Percentiles rank a stretch among this genome's conserved stretches.
phyloP scores from a whole-genome alignment of 2,797 vertebrate species.

The Chromobotia macracanthus region DNA sequence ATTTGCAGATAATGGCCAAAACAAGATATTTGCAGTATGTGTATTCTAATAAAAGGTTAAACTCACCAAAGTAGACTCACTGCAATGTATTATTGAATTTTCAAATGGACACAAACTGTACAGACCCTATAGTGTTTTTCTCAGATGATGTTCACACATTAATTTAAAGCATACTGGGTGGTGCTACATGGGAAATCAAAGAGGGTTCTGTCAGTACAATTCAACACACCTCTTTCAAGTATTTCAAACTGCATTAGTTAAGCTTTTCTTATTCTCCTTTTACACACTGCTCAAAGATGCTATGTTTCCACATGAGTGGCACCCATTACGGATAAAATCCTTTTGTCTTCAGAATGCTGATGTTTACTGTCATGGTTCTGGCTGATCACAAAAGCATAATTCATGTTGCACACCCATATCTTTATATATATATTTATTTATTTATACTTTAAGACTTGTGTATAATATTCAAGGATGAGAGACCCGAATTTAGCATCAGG shows the following conservation, averaged over 20 bases:
- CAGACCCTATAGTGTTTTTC: neutral
- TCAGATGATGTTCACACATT: constrained; percentile 5
- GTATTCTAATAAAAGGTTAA: neutral
- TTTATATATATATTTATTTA: no score
- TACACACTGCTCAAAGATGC: constrained; percentile 6
- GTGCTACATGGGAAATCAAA: constrained; percentile 15
- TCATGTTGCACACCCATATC: constrained; percentile 12
- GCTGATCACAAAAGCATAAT: constrained; percentile 46
- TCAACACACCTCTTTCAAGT: constrained; percentile 1
- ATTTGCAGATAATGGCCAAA: neutral
- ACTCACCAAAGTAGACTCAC: neutral
- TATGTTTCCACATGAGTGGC: constrained; percentile 28
- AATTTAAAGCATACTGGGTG: neutral
- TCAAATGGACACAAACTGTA: neutral
- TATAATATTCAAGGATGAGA: no score
- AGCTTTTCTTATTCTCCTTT: constrained; percentile 21
- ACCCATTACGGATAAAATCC: constrained; percentile 29
- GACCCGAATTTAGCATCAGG: constrained; percentile 10
- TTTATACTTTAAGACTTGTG: constrained; percentile 1
- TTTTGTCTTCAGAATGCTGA: constrained; percentile 36
- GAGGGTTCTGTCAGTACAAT: constrained; percentile 2
- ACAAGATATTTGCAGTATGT: neutral
- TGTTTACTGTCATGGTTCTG: constrained; percentile 16
- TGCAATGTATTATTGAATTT: no score
- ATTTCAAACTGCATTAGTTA: constrained; percentile 12